phyloP scores from a whole-genome alignment of 2,113 vertebrate genomes.

The Oenanthe oenanthe region DNA sequence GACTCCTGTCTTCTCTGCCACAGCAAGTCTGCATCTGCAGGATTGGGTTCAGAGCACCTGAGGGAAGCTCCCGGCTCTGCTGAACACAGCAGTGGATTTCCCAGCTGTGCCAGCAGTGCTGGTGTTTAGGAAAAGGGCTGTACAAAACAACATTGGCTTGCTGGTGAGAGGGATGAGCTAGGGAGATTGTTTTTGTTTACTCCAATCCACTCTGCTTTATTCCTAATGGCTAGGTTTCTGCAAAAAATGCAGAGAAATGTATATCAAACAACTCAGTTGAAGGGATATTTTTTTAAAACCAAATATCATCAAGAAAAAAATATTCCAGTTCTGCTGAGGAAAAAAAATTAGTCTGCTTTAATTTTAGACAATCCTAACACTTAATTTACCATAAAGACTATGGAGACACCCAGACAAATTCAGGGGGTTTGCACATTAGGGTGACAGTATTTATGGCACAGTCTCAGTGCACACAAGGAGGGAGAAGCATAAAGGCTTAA shows the following conservation, averaged over 20 bases:
- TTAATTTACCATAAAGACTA: neutral
- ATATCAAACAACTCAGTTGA: neutral
- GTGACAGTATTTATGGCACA: neutral
- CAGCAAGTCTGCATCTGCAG: neutral
- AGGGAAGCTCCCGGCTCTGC: neutral
- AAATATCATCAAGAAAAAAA: constrained; percentile 1
- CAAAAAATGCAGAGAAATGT: constrained; percentile 4
- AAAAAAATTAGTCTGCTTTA: neutral
- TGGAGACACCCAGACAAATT: neutral
- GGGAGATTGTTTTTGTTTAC: neutral
- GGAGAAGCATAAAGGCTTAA: constrained; percentile 4
- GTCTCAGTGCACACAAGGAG: neutral
- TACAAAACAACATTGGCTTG: neutral
- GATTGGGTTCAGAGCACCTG: neutral
- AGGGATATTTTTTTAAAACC: neutral
- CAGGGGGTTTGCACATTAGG: neutral
- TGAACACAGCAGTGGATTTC: neutral
- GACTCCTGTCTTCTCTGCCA: neutral
- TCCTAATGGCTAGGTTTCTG: neutral
- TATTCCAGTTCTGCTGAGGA: neutral
- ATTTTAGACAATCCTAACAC: neutral
- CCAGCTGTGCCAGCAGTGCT: neutral
- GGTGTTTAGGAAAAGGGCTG: neutral
- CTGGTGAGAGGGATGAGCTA: neutral
- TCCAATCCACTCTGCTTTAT: constrained; percentile 3